phyloP scores from a whole-genome alignment of 2,113 vertebrate genomes.

The Chionodraco myersi region DNA sequence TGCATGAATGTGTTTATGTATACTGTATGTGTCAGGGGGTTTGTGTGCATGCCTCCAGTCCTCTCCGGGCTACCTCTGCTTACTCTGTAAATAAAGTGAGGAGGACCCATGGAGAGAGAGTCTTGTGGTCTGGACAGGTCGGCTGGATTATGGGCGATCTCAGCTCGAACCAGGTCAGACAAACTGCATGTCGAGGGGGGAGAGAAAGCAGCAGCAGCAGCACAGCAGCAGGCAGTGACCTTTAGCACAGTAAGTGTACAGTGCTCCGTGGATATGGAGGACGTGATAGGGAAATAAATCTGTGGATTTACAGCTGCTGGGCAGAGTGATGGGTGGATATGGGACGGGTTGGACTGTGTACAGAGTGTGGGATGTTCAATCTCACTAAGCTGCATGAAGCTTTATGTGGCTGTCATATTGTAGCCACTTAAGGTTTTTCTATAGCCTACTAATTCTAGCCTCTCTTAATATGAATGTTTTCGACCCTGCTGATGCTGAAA shows the following conservation, averaged over 20 bases:
- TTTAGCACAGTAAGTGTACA: constrained; percentile 74
- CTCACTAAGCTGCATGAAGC: constrained; percentile 11
- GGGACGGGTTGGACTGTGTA: constrained; percentile 13
- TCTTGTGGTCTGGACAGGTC: constrained; percentile 51
- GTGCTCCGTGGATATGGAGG: constrained; percentile 45
- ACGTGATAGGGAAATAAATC: constrained; percentile 68
- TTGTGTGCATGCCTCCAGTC: constrained; percentile 22
- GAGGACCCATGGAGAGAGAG: constrained; percentile 17
- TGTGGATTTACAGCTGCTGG: constrained; percentile 75
- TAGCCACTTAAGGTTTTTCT: constrained; percentile 7
- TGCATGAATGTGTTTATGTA: constrained; percentile 8
- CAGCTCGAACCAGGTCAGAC: constrained; percentile 61
- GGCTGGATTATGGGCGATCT: constrained; percentile 68
- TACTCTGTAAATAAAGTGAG: constrained; percentile 49
- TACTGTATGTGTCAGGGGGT: not conserved
- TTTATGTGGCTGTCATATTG: constrained; percentile 16
- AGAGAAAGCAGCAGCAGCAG: constrained; percentile 20
- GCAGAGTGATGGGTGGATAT: constrained; percentile 22
- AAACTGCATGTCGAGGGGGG: constrained; percentile 49
- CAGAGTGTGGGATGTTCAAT: constrained; percentile 13
- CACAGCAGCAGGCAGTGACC: constrained; percentile 59
- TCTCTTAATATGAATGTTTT: not conserved
- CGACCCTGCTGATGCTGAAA: not conserved
- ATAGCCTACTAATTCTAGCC: not conserved
- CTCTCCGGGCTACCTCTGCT: constrained; percentile 11